Evolutionary conservation across 2,113 vertebrate genomes (phyloP).

Genomic region (Neolamprologus ventralis): DNA sequence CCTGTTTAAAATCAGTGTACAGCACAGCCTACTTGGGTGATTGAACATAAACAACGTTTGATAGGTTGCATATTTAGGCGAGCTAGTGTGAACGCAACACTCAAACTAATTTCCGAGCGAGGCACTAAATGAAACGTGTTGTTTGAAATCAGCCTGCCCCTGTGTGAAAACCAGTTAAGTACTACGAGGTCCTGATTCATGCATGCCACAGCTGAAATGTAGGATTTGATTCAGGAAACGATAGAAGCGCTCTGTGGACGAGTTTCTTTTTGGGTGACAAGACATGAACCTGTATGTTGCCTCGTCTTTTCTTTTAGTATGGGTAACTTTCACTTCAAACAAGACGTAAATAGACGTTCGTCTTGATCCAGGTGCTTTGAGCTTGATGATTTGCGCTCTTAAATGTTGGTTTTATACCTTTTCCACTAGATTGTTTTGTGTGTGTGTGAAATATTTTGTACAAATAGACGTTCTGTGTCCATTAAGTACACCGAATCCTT

Average conservation of each 20-base stretch:
- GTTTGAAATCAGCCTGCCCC: not conserved
- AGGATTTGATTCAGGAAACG: not conserved
- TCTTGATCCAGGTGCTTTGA: not conserved
- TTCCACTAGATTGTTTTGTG: not conserved
- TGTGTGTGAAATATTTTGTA: not conserved
- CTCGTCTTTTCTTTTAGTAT: not conserved
- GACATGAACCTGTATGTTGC: not conserved
- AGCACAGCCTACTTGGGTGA: not conserved
- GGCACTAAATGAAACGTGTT: not conserved
- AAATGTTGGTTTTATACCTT: not conserved
- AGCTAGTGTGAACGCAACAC: not conserved
- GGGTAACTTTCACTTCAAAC: not conserved
- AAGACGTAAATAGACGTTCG: accelerated
- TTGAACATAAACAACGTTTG: not conserved
- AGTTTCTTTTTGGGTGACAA: not conserved
- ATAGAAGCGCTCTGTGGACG: not conserved
- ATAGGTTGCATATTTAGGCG: not conserved
- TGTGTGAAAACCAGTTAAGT: not conserved
- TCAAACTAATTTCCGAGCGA: not conserved
- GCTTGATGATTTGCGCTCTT: not conserved
- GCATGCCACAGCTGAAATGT: not conserved
- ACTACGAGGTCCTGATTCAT: not conserved
- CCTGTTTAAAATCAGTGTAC: not conserved
- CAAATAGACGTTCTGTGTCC: not conserved
- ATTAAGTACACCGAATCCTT: not conserved